Percentiles rank a stretch among this genome's conserved stretches.
phyloP scores from a whole-genome alignment of 2,888 invertebrate species.

The Craniophora ligustri region DNA sequence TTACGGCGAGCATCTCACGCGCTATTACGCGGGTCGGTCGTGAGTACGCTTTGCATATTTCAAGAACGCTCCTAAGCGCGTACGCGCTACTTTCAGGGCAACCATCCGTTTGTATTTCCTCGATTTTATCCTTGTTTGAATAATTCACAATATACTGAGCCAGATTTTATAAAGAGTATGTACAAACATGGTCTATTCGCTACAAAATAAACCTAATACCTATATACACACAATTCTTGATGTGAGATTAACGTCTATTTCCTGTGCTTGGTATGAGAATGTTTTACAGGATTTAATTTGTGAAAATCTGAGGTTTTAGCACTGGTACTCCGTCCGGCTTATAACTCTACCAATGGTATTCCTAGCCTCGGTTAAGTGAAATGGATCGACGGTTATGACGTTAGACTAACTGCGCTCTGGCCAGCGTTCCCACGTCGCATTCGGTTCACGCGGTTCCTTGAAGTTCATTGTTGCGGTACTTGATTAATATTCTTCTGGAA shows the following conservation, averaged over 20 bases:
- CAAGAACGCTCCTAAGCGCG: slow-evolving; percentile 82
- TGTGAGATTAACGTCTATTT: too few species aligned
- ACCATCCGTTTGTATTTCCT: neutral
- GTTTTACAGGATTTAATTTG: too few species aligned
- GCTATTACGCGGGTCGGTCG: slow-evolving; percentile 76
- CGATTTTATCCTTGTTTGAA: neutral
- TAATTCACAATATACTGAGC: neutral
- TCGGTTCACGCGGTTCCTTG: slow-evolving; percentile 60
- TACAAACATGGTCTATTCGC: too few species aligned
- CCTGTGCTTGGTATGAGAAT: too few species aligned
- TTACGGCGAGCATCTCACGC: slow-evolving; percentile 80
- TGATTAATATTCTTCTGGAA: slow-evolving; percentile 49
- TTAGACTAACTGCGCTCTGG: slow-evolving; percentile 65
- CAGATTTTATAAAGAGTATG: neutral
- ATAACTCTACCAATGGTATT: too few species aligned
- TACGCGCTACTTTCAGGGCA: slow-evolving; percentile 58
- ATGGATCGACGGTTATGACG: slow-evolving; percentile 81
- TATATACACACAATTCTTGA: too few species aligned
- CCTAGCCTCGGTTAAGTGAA: slow-evolving; percentile 76
- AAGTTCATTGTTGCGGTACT: slow-evolving; percentile 62
- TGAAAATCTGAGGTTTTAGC: too few species aligned
- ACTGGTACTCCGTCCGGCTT: too few species aligned
- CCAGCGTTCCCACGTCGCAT: slow-evolving; percentile 77
- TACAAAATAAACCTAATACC: too few species aligned
- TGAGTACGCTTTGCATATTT: slow-evolving; percentile 87